phyloP scores from a whole-genome alignment of 2,113 vertebrate species.

The Acanthochromis polyacanthus region DNA sequence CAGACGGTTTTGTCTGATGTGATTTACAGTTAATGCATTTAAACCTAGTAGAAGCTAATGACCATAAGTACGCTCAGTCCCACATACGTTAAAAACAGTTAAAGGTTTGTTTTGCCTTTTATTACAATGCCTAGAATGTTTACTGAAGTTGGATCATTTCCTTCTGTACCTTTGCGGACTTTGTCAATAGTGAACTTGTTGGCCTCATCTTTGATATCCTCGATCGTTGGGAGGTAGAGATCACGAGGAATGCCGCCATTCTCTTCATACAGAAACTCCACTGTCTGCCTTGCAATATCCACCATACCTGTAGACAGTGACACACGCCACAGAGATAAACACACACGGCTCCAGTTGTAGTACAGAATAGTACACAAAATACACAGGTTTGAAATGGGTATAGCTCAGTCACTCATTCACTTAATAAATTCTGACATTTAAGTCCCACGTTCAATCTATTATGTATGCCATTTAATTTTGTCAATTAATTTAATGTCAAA shows the following conservation, averaged over 20 bases:
- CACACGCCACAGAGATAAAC: slow-evolving; percentile 12
- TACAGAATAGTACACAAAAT: background rate
- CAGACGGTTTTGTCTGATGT: background rate
- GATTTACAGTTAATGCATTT: background rate
- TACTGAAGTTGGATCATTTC: background rate
- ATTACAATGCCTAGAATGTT: background rate
- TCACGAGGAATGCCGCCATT: slow-evolving; percentile 98
- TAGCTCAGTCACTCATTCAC: background rate
- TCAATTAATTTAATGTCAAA: slow-evolving; percentile 5
- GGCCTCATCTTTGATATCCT: slow-evolving; percentile 98
- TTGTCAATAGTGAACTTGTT: slow-evolving; percentile 99
- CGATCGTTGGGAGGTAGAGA: slow-evolving; percentile 98
- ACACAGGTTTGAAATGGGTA: background rate
- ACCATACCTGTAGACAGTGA: slow-evolving; percentile 84
- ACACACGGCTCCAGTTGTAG: background rate
- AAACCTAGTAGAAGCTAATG: background rate
- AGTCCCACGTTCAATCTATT: background rate
- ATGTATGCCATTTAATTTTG: background rate
- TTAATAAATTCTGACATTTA: slow-evolving; percentile 11
- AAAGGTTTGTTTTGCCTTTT: background rate
- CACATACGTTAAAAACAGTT: background rate
- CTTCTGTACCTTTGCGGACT: slow-evolving; percentile 95
- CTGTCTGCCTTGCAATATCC: slow-evolving; percentile 96
- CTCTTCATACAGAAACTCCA: slow-evolving; percentile 98
- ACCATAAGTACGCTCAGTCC: background rate